A percentile compares a stretch with the other conserved stretches of the same genome.
phyloP scores from a whole-genome alignment of 64 coral and sea anemone genomes.

The Dendrophyllia cribrosa region DNA sequence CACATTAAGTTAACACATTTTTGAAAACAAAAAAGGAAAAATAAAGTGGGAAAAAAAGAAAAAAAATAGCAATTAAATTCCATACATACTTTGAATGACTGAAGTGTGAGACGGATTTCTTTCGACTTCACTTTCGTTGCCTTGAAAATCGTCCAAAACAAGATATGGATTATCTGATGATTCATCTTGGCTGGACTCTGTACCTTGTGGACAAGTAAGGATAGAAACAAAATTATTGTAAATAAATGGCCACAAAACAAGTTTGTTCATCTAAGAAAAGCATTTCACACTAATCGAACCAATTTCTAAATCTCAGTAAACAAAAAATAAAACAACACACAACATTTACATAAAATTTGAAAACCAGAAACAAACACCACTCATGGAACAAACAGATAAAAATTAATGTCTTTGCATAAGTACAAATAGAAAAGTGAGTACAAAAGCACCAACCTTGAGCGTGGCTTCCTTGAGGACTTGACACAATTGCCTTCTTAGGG shows the following conservation, averaged over 20 bases:
- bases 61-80: not conserved
- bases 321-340: no score
- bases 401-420: not conserved
- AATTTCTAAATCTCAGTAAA: no score
- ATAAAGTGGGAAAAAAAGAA: not conserved
- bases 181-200: slow-evolving; percentile 16
- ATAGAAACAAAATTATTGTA: not conserved
- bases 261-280: not conserved
- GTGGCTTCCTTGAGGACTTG: not conserved
- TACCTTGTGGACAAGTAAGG: not conserved
- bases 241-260: not conserved
- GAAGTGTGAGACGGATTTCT: slow-evolving; percentile 10
- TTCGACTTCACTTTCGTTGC: not conserved
- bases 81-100: slow-evolving; percentile 18
- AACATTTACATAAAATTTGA: no score
- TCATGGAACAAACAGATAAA: not conserved
- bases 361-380: not conserved
- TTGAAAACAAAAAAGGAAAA: not conserved
- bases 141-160: slow-evolving; percentile 37
- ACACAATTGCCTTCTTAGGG: slow-evolving; percentile 33
- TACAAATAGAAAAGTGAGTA: not conserved
- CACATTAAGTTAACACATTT: no score
- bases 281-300: not conserved
- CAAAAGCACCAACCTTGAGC: slow-evolving; percentile 6
- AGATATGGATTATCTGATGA: slow-evolving; percentile 2